Conservation (phyloP, 2,797 vertebrate species). For the Brachyrhaphis roseni region DNA sequence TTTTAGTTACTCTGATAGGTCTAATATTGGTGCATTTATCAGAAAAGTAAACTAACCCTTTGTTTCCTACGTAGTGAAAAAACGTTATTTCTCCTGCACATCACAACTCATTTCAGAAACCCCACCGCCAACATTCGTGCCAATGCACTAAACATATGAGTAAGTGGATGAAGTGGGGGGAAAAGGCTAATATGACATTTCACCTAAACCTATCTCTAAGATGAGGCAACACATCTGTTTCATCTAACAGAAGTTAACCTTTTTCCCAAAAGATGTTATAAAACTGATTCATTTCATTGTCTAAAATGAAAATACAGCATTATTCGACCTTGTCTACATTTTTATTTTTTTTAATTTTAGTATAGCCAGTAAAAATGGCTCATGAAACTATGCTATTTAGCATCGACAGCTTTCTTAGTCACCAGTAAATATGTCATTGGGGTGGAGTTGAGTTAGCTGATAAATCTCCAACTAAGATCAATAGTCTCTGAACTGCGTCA, state of each 20-base stretch:
- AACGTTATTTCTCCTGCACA: no score
- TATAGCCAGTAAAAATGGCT: neutral
- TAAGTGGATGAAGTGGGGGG: neutral
- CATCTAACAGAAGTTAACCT: neutral
- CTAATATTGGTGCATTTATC: neutral
- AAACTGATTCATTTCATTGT: neutral
- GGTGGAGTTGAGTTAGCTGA: neutral
- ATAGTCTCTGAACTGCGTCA: neutral
- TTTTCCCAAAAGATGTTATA: neutral
- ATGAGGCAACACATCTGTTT: neutral
- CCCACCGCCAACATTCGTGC: neutral
- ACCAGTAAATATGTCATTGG: neutral
- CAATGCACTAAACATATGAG: neutral
- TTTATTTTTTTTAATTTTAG: neutral
- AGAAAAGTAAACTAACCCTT: neutral
- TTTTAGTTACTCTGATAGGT: neutral
- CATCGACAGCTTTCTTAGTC: neutral
- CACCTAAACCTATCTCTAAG: neutral
- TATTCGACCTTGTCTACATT: neutral
- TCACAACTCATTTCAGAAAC: neutral
- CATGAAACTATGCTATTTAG: neutral
- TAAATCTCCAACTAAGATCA: neutral
- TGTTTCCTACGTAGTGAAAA: no score
- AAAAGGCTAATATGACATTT: neutral
- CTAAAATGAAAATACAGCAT: neutral